Percentiles rank a stretch among this genome's conserved stretches.
Evolutionary conservation across 2,888 invertebrate species (phyloP).

Genomic region (Athetis lepigone): DNA sequence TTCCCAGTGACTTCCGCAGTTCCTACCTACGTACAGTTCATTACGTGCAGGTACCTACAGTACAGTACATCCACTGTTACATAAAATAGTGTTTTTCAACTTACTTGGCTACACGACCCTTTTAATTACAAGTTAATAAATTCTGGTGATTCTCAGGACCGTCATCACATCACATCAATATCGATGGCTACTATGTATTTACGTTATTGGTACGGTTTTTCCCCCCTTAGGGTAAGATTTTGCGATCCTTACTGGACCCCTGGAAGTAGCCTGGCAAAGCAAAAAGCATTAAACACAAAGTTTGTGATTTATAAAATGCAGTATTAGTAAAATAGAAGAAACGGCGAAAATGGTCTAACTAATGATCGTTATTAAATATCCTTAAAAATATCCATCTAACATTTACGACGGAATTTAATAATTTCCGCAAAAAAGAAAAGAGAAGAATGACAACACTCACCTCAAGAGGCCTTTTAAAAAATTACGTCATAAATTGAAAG

Average conservation of each 20-base stretch:
- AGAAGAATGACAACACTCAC: slow-evolving; percentile 40
- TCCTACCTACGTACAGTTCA: slow-evolving; percentile 18
- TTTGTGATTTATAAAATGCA: slow-evolving; percentile 20
- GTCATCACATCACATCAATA: too few relatives aligned
- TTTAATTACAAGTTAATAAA: too few relatives aligned
- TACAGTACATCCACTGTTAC: slow-evolving; percentile 9
- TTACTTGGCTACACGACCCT: too few relatives aligned
- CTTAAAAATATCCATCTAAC: slow-evolving; percentile 2
- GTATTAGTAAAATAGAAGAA: neutral
- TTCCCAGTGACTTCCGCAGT: slow-evolving; percentile 41
- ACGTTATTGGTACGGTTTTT: too few relatives aligned
- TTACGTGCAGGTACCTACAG: neutral
- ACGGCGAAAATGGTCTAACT: neutral
- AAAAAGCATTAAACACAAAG: slow-evolving; percentile 3
- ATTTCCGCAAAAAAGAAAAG: slow-evolving; percentile 25
- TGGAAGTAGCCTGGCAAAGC: too few relatives aligned
- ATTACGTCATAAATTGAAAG: slow-evolving; percentile 57
- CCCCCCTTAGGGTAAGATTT: too few relatives aligned
- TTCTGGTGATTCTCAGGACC: too few relatives aligned
- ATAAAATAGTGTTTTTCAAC: too few relatives aligned
- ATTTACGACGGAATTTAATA: slow-evolving; percentile 22
- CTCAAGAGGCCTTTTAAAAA: slow-evolving; percentile 45
- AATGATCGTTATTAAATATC: neutral
- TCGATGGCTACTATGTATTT: too few relatives aligned
- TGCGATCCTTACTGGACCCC: too few relatives aligned